Evolutionary conservation across 2,113 vertebrate genomes (phyloP).

Genomic region (Blennius ocellaris): DNA sequence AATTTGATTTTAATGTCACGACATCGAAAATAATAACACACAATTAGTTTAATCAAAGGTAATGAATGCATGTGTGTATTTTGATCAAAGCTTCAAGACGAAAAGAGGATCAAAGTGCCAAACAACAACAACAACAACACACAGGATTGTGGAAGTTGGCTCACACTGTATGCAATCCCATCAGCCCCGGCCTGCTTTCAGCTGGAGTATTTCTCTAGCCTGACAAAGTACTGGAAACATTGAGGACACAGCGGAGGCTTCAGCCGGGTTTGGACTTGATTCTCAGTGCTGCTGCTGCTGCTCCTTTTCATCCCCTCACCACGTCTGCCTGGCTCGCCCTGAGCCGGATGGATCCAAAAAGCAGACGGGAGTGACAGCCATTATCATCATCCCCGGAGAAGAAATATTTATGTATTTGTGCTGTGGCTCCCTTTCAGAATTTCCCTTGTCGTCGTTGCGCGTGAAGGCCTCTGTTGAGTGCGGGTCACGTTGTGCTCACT

Average conservation of each 20-base stretch:
- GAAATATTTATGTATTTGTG: conserved; percentile 4
- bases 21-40: background rate
- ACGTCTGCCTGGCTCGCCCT: conserved; percentile 42
- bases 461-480: conserved; percentile 11
- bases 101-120: conserved; percentile 9
- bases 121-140: background rate
- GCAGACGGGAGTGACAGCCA: conserved; percentile 32
- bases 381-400: conserved; percentile 20
- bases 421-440: conserved; percentile 4
- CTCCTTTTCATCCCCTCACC: conserved; percentile 30
- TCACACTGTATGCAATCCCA: conserved; percentile 21
- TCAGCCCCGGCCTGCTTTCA: conserved; percentile 40
- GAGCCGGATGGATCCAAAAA: conserved; percentile 24
- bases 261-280: conserved; percentile 39
- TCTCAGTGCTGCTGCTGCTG: conserved; percentile 25
- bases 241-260: conserved; percentile 23
- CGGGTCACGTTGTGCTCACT: conserved; percentile 23
- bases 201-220: conserved; percentile 21
- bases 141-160: conserved; percentile 41
- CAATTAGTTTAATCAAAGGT: background rate
- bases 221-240: conserved; percentile 41
- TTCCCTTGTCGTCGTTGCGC: conserved; percentile 14
- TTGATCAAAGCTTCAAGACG: background rate
- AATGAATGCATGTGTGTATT: no score
- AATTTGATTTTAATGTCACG: conserved; percentile 28